Conservation (phyloP, 2,888 invertebrate genomes). For the Peribatodes rhomboidaria region DNA sequence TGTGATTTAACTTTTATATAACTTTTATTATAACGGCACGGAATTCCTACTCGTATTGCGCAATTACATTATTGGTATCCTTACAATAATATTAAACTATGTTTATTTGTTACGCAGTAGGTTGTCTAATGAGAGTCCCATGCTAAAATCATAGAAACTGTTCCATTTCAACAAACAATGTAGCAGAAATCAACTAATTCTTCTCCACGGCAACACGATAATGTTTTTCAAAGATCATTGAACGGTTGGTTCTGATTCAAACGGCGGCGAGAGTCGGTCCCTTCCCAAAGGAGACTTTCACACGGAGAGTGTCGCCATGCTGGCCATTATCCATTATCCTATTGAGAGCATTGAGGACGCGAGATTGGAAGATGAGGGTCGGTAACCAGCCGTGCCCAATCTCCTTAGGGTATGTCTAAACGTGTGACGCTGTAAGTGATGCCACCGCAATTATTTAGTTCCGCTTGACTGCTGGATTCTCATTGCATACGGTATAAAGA, state of each 20-base stretch:
- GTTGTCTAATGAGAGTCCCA: background rate
- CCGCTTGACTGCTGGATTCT: background rate
- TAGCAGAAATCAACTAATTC: no score
- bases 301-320: constrained; percentile 54
- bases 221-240: no score
- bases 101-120: background rate
- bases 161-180: no score
- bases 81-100: background rate
- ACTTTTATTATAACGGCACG: background rate
- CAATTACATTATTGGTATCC: background rate
- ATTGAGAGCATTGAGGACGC: constrained; percentile 45
- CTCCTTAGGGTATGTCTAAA: constrained; percentile 18
- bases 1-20: constrained; percentile 8
- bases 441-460: background rate
- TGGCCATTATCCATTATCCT: constrained; percentile 46
- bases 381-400: constrained; percentile 38
- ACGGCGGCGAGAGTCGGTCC: constrained; percentile 26
- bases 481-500: constrained; percentile 11
- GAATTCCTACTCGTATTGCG: background rate
- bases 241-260: background rate
- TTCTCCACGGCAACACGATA: no score
- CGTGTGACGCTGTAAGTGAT: background rate
- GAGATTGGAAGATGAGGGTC: constrained; percentile 50
- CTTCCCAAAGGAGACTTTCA: constrained; percentile 58
- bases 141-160: no score